Evolutionary conservation across 2,797 vertebrate genomes (phyloP).

Genomic region (Holocentrus rufus): DNA sequence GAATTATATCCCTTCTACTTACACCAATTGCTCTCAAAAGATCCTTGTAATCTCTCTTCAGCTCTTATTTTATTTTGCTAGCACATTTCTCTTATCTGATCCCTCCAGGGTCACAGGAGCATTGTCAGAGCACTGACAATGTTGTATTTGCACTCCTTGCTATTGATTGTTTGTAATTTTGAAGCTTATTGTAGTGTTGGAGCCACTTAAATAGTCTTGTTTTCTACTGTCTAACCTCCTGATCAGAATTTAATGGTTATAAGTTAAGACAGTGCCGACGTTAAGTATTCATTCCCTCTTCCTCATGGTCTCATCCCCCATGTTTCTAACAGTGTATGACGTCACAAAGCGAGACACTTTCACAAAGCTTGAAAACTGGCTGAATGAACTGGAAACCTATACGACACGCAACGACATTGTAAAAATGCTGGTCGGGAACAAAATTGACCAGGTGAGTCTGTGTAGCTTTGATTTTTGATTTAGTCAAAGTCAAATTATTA

Average conservation of each 20-base stretch:
- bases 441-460: constrained; percentile 93
- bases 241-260: neutral
- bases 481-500: neutral
- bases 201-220: neutral
- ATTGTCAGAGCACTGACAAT: neutral
- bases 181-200: neutral
- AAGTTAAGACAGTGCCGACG: neutral
- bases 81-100: neutral
- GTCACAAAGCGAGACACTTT: constrained; percentile 96
- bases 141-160: no score
- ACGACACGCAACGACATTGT: constrained; percentile 97
- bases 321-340: constrained; percentile 88
- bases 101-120: neutral
- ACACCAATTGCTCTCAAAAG: neutral
- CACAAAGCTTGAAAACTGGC: constrained; percentile 95
- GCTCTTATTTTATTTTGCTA: neutral
- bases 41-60: neutral
- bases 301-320: neutral
- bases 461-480: neutral
- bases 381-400: constrained; percentile 98
- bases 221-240: neutral
- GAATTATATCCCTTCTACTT: neutral
- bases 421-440: constrained; percentile 99
- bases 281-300: neutral
- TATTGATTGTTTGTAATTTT: neutral